Evolutionary conservation across 2,888 invertebrate species (phyloP).

Genomic region (Lepidocyrtoides sp.): DNA sequence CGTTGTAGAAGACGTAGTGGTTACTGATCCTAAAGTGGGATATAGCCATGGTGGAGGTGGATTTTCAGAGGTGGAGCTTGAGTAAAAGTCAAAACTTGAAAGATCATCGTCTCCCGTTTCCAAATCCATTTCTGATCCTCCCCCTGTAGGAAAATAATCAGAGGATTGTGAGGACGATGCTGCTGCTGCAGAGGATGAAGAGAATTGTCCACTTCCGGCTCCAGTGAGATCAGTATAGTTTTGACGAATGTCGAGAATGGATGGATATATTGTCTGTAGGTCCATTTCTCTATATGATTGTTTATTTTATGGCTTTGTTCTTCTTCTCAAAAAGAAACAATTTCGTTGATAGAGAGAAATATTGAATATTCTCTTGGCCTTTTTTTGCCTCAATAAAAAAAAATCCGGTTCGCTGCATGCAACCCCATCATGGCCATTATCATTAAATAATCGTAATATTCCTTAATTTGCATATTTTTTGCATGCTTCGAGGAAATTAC

Average conservation of each 20-base stretch:
- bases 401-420: constrained; percentile 34
- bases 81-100: constrained; percentile 64
- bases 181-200: constrained; percentile 40
- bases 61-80: constrained; percentile 71
- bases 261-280: constrained; percentile 68
- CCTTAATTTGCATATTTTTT: constrained; percentile 43
- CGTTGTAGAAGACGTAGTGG: constrained; percentile 51
- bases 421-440: constrained; percentile 17
- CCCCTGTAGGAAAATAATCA: constrained; percentile 67
- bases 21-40: constrained; percentile 55
- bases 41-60: constrained; percentile 73
- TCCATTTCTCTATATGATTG: constrained; percentile 41
- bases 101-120: constrained; percentile 45
- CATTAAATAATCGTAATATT: constrained; percentile 1
- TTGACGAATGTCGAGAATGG: constrained; percentile 64
- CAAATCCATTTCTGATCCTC: constrained; percentile 32
- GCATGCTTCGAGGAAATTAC: constrained; percentile 21
- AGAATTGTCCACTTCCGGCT: constrained; percentile 21
- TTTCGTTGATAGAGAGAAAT: neutral
- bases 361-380: neutral
- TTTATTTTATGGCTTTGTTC: neutral
- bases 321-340: neutral
- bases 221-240: constrained; percentile 72
- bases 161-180: constrained; percentile 30
- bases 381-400: neutral